These are phyloP conservation scores for Rhipidura dahli DNA, from an alignment of 2,113 vertebrate species.

Conservation along the genomic window DNA sequence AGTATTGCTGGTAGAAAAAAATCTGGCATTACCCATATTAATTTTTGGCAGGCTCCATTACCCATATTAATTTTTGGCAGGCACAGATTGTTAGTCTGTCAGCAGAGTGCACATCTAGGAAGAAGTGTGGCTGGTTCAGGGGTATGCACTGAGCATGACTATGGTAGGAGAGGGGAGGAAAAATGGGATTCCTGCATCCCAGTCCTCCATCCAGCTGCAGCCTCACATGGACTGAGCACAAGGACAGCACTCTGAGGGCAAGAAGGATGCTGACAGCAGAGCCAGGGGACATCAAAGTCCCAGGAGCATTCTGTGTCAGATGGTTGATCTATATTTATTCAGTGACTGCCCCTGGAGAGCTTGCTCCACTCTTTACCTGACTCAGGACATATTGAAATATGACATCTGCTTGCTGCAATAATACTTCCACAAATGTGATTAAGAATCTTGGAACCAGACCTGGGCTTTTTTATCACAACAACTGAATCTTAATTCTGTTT, in stretches of 20 bases:
- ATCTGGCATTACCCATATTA: background rate
- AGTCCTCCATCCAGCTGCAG: background rate
- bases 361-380: background rate
- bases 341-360: background rate
- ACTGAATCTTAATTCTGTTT: background rate
- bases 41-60: background rate
- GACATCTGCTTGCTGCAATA: constrained; percentile 14
- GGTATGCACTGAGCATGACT: accelerated
- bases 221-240: background rate
- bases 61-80: background rate
- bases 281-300: background rate
- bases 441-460: background rate
- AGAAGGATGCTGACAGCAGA: background rate
- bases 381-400: background rate
- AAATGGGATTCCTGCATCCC: background rate
- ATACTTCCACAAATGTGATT: background rate
- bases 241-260: background rate
- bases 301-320: background rate
- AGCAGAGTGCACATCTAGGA: background rate
- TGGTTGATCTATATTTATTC: background rate
- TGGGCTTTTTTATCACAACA: background rate
- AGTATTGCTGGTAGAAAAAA: background rate
- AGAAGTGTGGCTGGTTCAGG: background rate
- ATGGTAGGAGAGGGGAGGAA: background rate
- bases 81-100: background rate